Evolutionary conservation across 2,888 invertebrate species (phyloP).

Genomic region (Pyralis farinalis): DNA sequence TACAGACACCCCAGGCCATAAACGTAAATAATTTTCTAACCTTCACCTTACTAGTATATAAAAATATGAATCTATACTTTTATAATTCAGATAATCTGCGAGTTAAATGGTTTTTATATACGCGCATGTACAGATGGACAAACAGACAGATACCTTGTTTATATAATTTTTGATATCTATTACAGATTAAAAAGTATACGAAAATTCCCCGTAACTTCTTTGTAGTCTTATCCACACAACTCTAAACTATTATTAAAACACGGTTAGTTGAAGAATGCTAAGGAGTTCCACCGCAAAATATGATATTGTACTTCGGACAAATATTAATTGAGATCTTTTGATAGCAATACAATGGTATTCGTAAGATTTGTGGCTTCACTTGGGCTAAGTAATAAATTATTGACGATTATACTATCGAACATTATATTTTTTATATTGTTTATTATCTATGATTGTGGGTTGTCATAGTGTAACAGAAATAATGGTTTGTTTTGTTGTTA

Average conservation of each 20-base stretch:
- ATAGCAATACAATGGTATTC: constrained; percentile 24
- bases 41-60: no score
- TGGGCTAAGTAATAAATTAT: constrained; percentile 14
- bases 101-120: no score
- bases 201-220: no score
- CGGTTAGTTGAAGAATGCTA: constrained; percentile 17
- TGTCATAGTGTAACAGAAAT: not conserved
- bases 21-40: no score
- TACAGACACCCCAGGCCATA: no score
- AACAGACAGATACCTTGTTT: no score
- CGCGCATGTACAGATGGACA: no score
- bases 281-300: constrained; percentile 24
- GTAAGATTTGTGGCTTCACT: constrained; percentile 13
- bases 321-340: constrained; percentile 42
- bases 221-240: constrained; percentile 19
- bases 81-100: no score
- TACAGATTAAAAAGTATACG: no score
- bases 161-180: no score
- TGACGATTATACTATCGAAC: constrained; percentile 7
- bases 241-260: constrained; percentile 25
- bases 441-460: not conserved
- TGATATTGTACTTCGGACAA: constrained; percentile 31
- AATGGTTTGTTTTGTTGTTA: not conserved
- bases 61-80: no score
- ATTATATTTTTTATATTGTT: constrained; percentile 4